Conservation (phyloP, 2,888 invertebrate genomes). For the Agelastica alni region DNA sequence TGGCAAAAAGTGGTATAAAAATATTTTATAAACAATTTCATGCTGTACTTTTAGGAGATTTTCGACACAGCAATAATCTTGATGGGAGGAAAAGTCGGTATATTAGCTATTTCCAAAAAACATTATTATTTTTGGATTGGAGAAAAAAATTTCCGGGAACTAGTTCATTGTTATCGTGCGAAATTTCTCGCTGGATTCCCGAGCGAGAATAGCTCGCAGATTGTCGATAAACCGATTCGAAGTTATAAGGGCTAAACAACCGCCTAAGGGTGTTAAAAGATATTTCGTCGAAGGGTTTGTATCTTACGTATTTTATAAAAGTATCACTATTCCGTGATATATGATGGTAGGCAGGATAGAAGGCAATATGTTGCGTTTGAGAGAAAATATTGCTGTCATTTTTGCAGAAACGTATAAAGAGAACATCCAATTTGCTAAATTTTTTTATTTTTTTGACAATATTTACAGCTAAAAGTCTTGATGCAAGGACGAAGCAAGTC, state of each 20-base stretch:
- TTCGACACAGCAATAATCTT: too few species aligned
- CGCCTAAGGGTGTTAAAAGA: conserved; percentile 19
- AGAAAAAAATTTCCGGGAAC: not conserved
- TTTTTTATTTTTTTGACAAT: too few species aligned
- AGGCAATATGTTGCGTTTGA: conserved; percentile 12
- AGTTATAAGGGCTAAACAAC: conserved; percentile 20
- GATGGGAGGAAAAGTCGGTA: too few species aligned
- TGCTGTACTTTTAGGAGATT: too few species aligned
- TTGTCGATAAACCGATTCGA: conserved; percentile 16
- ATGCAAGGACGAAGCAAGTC: too few species aligned
- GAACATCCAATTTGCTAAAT: too few species aligned
- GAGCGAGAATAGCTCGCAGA: conserved; percentile 11
- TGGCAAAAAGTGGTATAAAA: too few species aligned
- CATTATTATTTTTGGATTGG: too few species aligned
- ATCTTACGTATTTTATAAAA: conserved; percentile 20
- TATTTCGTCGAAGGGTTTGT: conserved; percentile 17
- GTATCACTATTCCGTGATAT: conserved; percentile 17
- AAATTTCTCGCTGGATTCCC: not conserved
- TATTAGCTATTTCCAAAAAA: too few species aligned
- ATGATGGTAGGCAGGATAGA: conserved; percentile 13
- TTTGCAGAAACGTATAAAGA: conserved; percentile 3
- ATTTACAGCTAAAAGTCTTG: too few species aligned
- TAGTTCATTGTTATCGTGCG: too few species aligned
- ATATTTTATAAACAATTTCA: too few species aligned
- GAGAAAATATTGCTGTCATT: conserved; percentile 17